Percentiles rank a stretch among this genome's conserved stretches.
These are phyloP conservation scores for Panagrolaimus sp. DNA, from an alignment of 1,140 invertebrate species.

Conservation along the genomic window DNA sequence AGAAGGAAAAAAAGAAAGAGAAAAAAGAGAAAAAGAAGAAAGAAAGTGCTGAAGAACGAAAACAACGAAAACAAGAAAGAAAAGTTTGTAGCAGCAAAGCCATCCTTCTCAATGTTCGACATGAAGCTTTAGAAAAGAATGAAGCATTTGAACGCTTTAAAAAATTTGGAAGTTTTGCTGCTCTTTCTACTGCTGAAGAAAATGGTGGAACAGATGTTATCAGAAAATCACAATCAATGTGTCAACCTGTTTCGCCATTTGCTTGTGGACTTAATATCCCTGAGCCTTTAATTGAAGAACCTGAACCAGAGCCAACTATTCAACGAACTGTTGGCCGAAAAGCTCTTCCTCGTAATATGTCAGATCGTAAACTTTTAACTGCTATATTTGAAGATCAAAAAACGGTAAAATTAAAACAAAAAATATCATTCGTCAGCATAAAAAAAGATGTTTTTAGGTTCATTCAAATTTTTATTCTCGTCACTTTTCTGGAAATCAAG, in stretches of 20 bases:
- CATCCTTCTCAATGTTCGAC: background rate
- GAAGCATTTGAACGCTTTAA: conserved; percentile 9
- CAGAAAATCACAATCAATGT: conserved; percentile 6
- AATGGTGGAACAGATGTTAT: background rate
- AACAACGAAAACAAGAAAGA: background rate
- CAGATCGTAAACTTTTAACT: conserved; percentile 2
- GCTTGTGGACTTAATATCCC: background rate
- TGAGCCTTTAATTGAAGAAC: background rate
- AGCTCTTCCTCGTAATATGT: conserved; percentile 6
- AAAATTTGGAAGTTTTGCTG: background rate
- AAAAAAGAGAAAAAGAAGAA: too few species aligned
- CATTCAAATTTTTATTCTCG: background rate
- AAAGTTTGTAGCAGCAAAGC: background rate
- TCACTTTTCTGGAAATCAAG: conserved; percentile 1
- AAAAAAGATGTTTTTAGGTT: background rate
- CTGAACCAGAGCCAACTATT: background rate
- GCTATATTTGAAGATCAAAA: conserved; percentile 11
- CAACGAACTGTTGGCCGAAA: background rate
- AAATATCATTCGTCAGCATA: background rate
- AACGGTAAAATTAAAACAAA: background rate
- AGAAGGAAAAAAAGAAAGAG: too few species aligned
- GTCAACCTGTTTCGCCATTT: conserved; percentile 3
- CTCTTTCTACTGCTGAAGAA: background rate
- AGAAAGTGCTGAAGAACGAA: too few species aligned
- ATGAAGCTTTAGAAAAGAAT: conserved; percentile 4